Conservation (phyloP, 1,140 invertebrate species). For the Hylyphantes graminicola region DNA sequence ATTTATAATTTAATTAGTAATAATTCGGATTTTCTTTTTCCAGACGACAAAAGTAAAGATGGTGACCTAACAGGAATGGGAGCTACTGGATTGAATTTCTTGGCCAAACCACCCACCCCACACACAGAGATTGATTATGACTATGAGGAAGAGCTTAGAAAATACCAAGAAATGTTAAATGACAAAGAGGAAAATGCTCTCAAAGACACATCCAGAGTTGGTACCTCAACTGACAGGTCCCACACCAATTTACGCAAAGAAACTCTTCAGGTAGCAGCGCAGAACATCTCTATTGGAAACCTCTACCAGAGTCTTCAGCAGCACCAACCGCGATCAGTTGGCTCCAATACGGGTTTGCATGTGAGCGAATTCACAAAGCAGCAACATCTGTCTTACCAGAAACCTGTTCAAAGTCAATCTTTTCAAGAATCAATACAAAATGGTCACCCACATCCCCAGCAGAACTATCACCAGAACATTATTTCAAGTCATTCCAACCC, state of each 20-base stretch:
- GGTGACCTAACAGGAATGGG: slow-evolving; percentile 8
- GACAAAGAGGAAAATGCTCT: slow-evolving; percentile 9
- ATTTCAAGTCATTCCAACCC: too few species aligned
- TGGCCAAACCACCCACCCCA: slow-evolving; percentile 5
- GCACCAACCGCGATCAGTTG: neutral
- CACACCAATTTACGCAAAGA: slow-evolving; percentile 22
- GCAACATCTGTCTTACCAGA: neutral
- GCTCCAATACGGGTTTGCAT: slow-evolving; percentile 5
- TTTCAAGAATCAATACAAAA: neutral
- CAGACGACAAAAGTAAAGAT: slow-evolving; percentile 4
- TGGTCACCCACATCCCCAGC: neutral
- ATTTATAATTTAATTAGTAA: too few species aligned
- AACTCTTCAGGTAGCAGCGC: neutral
- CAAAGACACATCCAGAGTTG: neutral
- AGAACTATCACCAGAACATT: neutral
- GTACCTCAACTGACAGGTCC: neutral
- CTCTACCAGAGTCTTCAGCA: slow-evolving; percentile 20
- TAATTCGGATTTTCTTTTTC: neutral
- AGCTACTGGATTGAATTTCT: slow-evolving; percentile 21
- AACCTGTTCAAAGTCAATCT: neutral
- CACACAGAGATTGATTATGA: slow-evolving; percentile 41
- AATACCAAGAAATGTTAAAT: slow-evolving; percentile 43
- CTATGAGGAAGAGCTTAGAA: slow-evolving; percentile 50
- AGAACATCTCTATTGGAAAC: slow-evolving; percentile 23
- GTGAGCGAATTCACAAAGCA: neutral